Evolutionary conservation across 2,888 invertebrate genomes (phyloP), one percentile per base, ranked within the genome.

Genomic region (Ischnus inquisitorius): DNA sequence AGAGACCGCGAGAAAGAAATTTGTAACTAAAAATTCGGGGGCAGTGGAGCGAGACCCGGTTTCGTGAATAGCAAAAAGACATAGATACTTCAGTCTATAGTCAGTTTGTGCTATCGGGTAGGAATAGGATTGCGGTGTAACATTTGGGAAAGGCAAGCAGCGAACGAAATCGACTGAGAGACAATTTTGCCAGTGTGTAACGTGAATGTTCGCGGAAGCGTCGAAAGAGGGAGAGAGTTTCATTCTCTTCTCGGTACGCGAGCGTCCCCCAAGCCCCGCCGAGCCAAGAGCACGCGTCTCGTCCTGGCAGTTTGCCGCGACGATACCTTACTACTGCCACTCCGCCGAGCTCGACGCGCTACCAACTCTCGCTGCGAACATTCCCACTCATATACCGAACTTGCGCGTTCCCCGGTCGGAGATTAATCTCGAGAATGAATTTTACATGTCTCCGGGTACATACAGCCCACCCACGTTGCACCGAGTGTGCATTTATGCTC

Each of bases 351-450:
- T 67, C 64, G 46, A 46, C 46, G 14, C 46, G 79, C 68, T 71
- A 74, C 41, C 82, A 39, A 39, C 64, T 4, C 74, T 4, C 74
- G 16, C 43, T 62, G 46, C 57, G 34, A 68, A 76, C 79, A 64
- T 76, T 68, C 46, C n/a, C 60, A 57, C 51, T 64, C 85, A 69
- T 83, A 67, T 76, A 78, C 43, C 48, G 12, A n/a, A 8, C 34
- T 22, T n/a, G 14, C 60, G 25, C 72, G 75, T 85, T n/a, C 85
- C 86, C 86, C 87, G 85, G 87, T 86, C 87, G 81, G 85, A 86
- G 87, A 89, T 90, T 89, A 90, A 89, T 89, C 88, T 88, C 82
- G 60, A 79, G 82, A 77, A 72, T 79, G 85, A 87, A 87, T 87
- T 87, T 87, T 87, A 86, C 84, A 88, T 87, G 86, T 85, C 77